These are phyloP conservation scores for Augiades crinisus DNA, from an alignment of 2,888 invertebrate species.

Conservation along the genomic window DNA sequence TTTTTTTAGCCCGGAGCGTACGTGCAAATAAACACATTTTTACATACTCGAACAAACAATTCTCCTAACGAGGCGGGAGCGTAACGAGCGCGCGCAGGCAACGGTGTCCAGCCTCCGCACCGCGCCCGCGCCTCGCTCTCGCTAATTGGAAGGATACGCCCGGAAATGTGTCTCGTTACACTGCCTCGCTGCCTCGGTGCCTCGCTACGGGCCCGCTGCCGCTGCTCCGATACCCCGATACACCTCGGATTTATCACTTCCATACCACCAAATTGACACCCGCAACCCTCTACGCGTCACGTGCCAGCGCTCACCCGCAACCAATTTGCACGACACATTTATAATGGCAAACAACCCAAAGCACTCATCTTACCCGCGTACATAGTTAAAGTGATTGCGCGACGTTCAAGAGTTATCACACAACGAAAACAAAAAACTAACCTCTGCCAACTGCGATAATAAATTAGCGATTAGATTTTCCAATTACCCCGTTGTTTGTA, in stretches of 20 bases:
- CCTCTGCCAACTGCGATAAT: conserved; percentile 46
- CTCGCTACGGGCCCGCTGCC: conserved; percentile 30
- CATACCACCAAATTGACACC: conserved; percentile 66
- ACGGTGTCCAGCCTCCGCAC: conserved; percentile 39
- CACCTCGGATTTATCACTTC: conserved; percentile 63
- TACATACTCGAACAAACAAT: conserved; percentile 82
- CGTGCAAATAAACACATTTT: conserved; percentile 82
- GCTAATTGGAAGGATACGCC: conserved; percentile 74
- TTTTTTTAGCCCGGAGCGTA: conserved; percentile 77
- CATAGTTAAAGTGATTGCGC: conserved; percentile 1
- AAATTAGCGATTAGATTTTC: conserved; percentile 69
- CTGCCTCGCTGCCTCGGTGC: conserved; percentile 55
- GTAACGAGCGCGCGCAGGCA: conserved; percentile 64
- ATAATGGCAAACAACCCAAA: conserved; percentile 2
- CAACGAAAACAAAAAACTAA: conserved; percentile 13
- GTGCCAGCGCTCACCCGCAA: conserved; percentile 2
- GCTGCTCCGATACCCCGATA: conserved; percentile 27
- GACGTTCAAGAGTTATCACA: conserved; percentile 12
- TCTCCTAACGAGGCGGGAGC: conserved; percentile 76
- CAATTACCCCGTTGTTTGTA: conserved; percentile 60
- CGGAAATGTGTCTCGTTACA: conserved; percentile 74
- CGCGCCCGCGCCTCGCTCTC: conserved; percentile 36
- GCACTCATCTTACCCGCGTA: not conserved
- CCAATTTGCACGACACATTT: conserved; percentile 4
- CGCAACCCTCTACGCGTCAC: conserved; percentile 14